Evolutionary conservation across 2,113 vertebrate genomes (phyloP).

Genomic region (Suricata suricatta): DNA sequence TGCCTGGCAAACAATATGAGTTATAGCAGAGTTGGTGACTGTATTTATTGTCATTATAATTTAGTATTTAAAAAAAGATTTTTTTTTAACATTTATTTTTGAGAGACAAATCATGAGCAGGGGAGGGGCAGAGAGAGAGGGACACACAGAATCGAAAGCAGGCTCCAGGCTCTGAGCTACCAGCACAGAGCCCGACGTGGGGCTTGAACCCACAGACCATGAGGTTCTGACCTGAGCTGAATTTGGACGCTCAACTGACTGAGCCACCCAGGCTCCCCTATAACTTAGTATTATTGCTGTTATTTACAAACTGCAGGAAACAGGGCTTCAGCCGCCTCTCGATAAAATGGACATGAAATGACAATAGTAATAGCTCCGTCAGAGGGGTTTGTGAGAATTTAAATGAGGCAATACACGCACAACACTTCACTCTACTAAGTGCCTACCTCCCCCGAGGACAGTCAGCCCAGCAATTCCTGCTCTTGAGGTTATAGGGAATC

Average conservation of each 20-base stretch:
- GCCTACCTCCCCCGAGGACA: fast-evolving
- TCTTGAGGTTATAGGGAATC: neutral
- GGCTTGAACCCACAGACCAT: no score
- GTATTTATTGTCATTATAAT: neutral
- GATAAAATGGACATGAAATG: neutral
- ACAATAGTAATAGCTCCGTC: neutral
- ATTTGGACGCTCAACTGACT: no score
- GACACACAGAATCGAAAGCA: no score
- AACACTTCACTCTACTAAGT: neutral
- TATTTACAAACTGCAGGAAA: neutral
- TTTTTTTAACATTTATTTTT: no score
- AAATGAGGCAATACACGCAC: neutral
- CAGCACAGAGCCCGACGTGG: no score
- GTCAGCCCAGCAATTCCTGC: neutral
- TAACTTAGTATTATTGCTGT: neutral
- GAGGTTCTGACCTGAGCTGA: no score
- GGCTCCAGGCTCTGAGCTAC: no score
- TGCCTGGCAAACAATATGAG: neutral
- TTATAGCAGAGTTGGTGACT: neutral
- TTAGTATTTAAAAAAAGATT: neutral
- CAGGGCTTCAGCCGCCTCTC: neutral
- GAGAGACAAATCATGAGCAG: no score
- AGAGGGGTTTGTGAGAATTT: neutral
- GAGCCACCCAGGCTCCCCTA: neutral
- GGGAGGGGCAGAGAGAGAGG: no score